These are phyloP conservation scores for Menidia beryllina DNA, from an alignment of 2,113 vertebrate genomes.

Conservation along the genomic window DNA sequence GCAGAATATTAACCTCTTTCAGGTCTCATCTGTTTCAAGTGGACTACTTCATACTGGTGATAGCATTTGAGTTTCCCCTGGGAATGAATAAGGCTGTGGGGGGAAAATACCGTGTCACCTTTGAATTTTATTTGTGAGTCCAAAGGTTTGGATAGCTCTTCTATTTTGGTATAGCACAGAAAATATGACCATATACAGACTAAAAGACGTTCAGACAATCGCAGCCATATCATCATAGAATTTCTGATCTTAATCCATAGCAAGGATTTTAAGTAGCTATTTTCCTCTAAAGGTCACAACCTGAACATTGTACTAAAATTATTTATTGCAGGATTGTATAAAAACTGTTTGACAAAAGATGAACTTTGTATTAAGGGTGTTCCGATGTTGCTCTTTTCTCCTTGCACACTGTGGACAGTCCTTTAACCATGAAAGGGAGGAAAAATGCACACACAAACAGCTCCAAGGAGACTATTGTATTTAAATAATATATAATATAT, in stretches of 20 bases:
- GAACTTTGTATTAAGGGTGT: constrained; percentile 50
- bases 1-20: constrained; percentile 8
- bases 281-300: constrained; percentile 40
- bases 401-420: constrained; percentile 61
- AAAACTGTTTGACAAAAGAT: constrained; percentile 58
- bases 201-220: constrained; percentile 72
- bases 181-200: constrained; percentile 2
- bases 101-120: constrained; percentile 9
- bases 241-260: constrained; percentile 29
- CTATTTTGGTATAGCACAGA: constrained; percentile 4
- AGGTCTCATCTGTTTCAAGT: constrained; percentile 23
- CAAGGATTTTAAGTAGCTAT: constrained; percentile 25
- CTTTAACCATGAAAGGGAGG: constrained; percentile 71
- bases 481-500: constrained; percentile 83
- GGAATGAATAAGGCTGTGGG: constrained; percentile 14
- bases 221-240: constrained; percentile 35
- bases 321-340: constrained; percentile 78
- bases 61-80: constrained; percentile 15
- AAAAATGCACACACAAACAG: constrained; percentile 49
- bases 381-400: constrained; percentile 33
- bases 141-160: constrained; percentile 14
- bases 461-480: constrained; percentile 72
- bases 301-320: constrained; percentile 61
- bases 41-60: constrained; percentile 19
- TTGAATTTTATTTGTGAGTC: constrained; percentile 23